Evolutionary conservation across 2,888 invertebrate species (phyloP), one percentile per base, ranked within the genome.

Genomic region (Phrixothrix hirtus): DNA sequence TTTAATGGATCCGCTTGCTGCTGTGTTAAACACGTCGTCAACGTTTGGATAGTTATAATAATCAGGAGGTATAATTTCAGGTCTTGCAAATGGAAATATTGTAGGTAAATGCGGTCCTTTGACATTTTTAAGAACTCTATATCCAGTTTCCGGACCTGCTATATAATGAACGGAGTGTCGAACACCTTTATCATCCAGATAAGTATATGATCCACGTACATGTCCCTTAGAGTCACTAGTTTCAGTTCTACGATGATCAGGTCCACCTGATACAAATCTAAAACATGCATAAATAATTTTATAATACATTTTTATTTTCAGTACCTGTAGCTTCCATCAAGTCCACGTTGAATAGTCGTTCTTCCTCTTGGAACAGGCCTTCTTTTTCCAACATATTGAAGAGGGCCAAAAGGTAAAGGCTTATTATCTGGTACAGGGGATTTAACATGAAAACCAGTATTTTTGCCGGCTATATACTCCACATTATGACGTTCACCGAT

Each of bases 111-210:
- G 81, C 0, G 85, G 85, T 21, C 87, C 87, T 65, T 86, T 82
- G 48, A 83, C 83, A 60, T 83, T 87, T 70, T 88, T 84, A 6
- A 89, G 77, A 1, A 89, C 84, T 31, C 88, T 79, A 67, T 88
- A 89, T 0, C 89, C 89, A 35, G 88, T 89, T 56, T 84, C 86
- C 0, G 89, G 88, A 0, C 89, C 89, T 0, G 89, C 89, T 59
- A 86, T 88, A 70, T 89, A 89, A 72, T 89, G 85, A 0, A 89
- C 88, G 0, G 88, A 86, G 48, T 79, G 83, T 70, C 88, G 88
- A 15, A 87, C 83, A 1, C 88, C 88, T 75, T 88, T 88, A 65
- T 89, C 88, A 61, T 89, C 89, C 11, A 89, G 73, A 69, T 87
- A 89, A 0, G 88, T 87, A 76, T 88, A 89, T 0, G 88, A 87